Percentiles rank a stretch among this genome's conserved stretches.
Conservation (phyloP, 2,888 invertebrate species). For the Phengaris arion region DNA sequence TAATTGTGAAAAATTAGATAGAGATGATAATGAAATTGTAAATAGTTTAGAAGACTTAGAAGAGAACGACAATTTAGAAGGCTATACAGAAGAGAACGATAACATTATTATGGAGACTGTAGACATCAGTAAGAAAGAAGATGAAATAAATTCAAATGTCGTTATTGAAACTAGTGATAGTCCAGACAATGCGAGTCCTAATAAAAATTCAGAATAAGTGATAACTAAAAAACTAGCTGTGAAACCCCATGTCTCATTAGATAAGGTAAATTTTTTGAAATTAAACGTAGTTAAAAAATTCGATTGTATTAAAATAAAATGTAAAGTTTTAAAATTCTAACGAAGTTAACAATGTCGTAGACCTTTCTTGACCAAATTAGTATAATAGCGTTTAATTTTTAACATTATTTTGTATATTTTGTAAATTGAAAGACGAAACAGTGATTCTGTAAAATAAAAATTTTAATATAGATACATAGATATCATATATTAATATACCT, state of each 20-base stretch:
- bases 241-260: conserved; percentile 49
- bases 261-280: conserved; percentile 26
- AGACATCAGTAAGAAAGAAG: conserved; percentile 44
- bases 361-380: conserved; percentile 45
- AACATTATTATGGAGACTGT: conserved; percentile 16
- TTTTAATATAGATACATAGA: conserved; percentile 13
- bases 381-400: conserved; percentile 37
- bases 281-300: conserved; percentile 37
- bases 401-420: conserved; percentile 61
- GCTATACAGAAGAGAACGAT: conserved; percentile 27
- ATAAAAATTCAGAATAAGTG: conserved; percentile 67
- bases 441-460: conserved; percentile 49
- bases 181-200: conserved; percentile 64
- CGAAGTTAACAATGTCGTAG: conserved; percentile 23
- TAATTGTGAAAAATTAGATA: conserved; percentile 53
- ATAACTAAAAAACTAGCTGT: conserved; percentile 44
- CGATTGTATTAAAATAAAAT: conserved; percentile 39
- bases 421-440: conserved; percentile 65
- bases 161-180: conserved; percentile 51
- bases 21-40: conserved; percentile 46
- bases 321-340: conserved; percentile 19
- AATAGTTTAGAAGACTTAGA: conserved; percentile 48
- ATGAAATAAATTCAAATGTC: conserved; percentile 71
- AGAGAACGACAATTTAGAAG: conserved; percentile 7
- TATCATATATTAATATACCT: neutral